A percentile compares a stretch with the other conserved stretches of the same genome.
Evolutionary conservation across 2,113 vertebrate species (phyloP).

Genomic region (Zosterops hypoxanthus): DNA sequence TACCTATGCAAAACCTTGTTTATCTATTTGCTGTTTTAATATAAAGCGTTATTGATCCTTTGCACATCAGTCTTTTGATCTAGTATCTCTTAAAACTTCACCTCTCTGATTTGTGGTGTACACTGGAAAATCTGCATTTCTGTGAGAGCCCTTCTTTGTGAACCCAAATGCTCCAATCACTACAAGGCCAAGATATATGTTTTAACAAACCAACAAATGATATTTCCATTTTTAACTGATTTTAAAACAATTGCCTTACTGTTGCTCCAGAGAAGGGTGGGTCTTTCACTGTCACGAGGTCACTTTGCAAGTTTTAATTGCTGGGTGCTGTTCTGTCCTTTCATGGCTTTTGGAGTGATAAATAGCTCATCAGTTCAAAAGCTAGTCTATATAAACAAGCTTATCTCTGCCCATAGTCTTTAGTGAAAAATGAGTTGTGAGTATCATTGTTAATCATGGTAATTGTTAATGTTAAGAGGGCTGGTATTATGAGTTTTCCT

Average conservation of each 20-base stretch:
- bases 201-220: constrained; percentile 66
- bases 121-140: background rate
- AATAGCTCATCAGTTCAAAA: constrained; percentile 77
- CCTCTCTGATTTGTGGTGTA: background rate
- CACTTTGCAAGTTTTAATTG: constrained; percentile 92
- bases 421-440: constrained; percentile 90
- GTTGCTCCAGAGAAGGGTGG: constrained; percentile 51
- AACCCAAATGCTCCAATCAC: background rate
- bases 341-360: constrained; percentile 80
- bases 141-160: background rate
- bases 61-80: background rate
- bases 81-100: background rate
- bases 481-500: constrained; percentile 82
- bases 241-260: constrained; percentile 49
- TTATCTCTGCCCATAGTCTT: constrained; percentile 86
- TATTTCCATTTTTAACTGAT: constrained; percentile 65
- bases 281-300: constrained; percentile 85
- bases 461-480: constrained; percentile 90
- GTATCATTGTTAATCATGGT: constrained; percentile 92
- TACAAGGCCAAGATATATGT: constrained; percentile 33
- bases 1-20: background rate
- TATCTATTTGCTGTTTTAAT: background rate
- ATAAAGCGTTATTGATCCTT: background rate
- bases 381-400: constrained; percentile 86
- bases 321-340: constrained; percentile 76